Evolutionary conservation across 2,797 vertebrate species (phyloP).

Genomic region (Iguana delicatissima): DNA sequence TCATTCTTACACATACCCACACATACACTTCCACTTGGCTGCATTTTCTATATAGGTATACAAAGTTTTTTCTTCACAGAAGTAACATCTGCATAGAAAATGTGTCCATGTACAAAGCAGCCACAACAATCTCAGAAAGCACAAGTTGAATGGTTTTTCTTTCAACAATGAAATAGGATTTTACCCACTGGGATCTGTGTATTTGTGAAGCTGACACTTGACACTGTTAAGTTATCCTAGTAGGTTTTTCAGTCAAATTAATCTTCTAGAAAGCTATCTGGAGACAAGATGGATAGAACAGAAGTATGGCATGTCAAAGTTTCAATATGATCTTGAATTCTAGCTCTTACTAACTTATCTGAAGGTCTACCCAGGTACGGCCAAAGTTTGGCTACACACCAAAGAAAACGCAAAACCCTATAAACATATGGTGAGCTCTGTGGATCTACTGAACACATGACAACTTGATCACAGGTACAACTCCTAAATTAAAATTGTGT

Average conservation of each 20-base stretch:
- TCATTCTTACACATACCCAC: neutral
- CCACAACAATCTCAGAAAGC: neutral
- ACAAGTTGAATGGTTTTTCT: neutral
- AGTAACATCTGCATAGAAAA: neutral
- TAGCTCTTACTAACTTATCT: neutral
- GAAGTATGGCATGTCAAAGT: neutral
- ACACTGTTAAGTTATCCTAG: neutral
- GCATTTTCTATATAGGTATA: neutral
- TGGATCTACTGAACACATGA: neutral
- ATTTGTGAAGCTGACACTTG: conserved; percentile 12
- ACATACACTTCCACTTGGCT: neutral
- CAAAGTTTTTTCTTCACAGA: neutral
- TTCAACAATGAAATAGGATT: neutral
- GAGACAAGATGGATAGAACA: neutral
- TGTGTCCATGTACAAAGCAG: neutral
- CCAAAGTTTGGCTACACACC: neutral
- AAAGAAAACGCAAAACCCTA: neutral
- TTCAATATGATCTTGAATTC: neutral
- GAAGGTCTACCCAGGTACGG: too few relatives aligned
- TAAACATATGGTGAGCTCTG: neutral
- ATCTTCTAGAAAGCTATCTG: neutral
- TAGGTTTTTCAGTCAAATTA: neutral
- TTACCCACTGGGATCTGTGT: neutral
- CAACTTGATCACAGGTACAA: neutral
- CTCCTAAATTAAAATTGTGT: neutral